Conservation (phyloP, 2,797 vertebrate genomes). For the Intellagama lesueurii region DNA sequence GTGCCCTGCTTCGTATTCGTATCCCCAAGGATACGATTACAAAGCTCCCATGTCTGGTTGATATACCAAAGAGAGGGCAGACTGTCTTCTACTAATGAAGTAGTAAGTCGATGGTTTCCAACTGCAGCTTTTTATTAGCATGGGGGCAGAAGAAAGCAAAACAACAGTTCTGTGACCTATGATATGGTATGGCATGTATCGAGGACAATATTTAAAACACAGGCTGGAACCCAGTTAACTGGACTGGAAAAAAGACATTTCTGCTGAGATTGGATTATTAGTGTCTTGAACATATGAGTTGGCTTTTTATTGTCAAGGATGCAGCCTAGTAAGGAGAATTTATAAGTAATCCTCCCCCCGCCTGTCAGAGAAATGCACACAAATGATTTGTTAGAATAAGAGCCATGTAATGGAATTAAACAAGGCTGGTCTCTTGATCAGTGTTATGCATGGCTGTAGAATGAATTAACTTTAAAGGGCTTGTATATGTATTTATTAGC, state of each 20-base stretch:
- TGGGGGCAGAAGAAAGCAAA: background rate
- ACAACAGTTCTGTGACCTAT: background rate
- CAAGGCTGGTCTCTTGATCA: too few species aligned
- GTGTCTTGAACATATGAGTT: background rate
- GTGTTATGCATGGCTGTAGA: background rate
- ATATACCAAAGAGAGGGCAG: background rate
- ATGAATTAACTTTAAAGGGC: constrained; percentile 13
- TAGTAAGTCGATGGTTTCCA: background rate
- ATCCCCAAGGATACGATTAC: too few species aligned
- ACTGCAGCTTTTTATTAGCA: background rate
- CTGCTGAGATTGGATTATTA: background rate
- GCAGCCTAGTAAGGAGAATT: background rate
- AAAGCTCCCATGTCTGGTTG: too few species aligned
- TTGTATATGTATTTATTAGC: constrained; percentile 20
- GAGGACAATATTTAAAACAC: background rate
- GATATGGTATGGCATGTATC: background rate
- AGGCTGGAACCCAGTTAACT: background rate
- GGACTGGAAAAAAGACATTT: background rate
- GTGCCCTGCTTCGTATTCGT: too few species aligned
- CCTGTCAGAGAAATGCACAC: background rate
- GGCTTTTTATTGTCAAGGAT: background rate
- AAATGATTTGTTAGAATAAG: background rate
- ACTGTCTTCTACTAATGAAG: background rate
- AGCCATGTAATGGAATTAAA: background rate
- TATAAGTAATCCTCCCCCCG: background rate